phyloP scores from a whole-genome alignment of 2,113 vertebrate species.

The Cinclus mexicanus region DNA sequence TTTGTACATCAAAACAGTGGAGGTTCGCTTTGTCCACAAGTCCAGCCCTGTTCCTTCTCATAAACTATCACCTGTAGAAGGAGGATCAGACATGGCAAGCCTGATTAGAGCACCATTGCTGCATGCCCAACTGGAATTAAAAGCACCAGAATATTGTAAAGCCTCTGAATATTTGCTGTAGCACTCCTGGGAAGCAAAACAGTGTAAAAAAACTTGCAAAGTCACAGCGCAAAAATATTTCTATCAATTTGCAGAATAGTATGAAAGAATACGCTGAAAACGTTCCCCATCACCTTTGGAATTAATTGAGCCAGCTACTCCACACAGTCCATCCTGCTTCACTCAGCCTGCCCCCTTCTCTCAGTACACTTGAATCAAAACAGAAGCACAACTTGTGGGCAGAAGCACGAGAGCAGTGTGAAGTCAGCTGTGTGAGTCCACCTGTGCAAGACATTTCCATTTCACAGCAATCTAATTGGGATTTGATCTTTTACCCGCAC shows the following conservation, averaged over 20 bases:
- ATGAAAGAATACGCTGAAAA: background rate
- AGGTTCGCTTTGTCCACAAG: background rate
- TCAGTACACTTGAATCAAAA: background rate
- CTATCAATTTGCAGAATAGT: background rate
- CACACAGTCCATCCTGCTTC: background rate
- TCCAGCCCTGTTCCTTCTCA: background rate
- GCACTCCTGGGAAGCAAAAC: background rate
- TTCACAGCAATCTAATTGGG: background rate
- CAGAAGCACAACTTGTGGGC: too few relatives aligned
- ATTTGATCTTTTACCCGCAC: background rate
- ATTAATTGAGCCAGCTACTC: background rate
- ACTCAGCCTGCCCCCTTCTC: background rate
- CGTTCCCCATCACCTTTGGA: background rate
- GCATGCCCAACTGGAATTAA: background rate
- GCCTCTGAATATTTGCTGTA: background rate
- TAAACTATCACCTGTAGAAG: background rate
- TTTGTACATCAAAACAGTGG: background rate
- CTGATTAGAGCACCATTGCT: background rate
- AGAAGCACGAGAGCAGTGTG: accelerated
- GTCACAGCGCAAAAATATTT: background rate
- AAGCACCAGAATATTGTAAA: background rate
- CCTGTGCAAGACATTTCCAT: background rate
- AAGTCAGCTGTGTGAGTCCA: background rate
- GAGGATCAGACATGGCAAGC: background rate
- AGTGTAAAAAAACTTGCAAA: background rate